phyloP scores from a whole-genome alignment of 1,140 invertebrate species.

The Geopemphigus sp. region DNA sequence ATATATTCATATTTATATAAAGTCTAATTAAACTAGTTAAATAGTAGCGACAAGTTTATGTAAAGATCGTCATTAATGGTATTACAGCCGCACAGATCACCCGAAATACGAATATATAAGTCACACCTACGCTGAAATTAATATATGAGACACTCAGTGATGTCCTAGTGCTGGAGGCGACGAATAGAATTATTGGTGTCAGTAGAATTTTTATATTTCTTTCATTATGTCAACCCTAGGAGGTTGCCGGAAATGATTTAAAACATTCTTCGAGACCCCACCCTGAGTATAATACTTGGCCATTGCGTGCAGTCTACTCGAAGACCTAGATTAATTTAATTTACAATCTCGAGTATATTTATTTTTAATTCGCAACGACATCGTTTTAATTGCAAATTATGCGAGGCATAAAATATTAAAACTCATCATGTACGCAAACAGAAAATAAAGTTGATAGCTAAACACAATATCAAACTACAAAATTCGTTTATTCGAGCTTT shows the following conservation, averaged over 20 bases:
- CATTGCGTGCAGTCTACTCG: background rate
- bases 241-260: slow-evolving; percentile 44
- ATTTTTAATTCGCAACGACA: no score
- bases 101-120: background rate
- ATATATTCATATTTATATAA: no score
- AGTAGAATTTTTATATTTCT: background rate
- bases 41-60: no score
- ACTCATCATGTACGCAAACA: no score
- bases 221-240: slow-evolving; percentile 40
- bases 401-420: no score
- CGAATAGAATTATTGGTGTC: slow-evolving; percentile 14
- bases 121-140: background rate
- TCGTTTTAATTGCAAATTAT: no score
- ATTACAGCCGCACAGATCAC: background rate
- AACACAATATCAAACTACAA: no score
- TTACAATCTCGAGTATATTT: background rate
- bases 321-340: slow-evolving; percentile 27
- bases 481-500: no score
- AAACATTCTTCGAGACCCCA: slow-evolving; percentile 17
- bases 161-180: slow-evolving; percentile 32
- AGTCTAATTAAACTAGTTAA: no score
- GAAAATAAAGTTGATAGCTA: no score
- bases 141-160: background rate
- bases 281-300: background rate
- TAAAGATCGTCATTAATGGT: no score